Evolutionary conservation across 2,797 vertebrate genomes (phyloP).

Genomic region (Sylvia borin): DNA sequence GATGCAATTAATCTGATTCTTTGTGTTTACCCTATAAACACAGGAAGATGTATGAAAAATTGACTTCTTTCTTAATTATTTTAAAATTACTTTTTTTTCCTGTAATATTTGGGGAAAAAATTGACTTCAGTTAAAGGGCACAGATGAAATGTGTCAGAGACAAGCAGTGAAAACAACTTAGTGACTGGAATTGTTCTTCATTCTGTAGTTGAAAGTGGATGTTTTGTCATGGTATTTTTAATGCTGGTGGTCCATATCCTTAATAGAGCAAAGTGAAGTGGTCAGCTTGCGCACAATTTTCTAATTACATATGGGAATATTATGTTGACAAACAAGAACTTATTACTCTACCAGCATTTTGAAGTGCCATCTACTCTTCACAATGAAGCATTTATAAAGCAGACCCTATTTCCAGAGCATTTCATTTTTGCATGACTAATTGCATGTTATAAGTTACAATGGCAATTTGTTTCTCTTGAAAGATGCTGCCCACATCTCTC

Average conservation of each 20-base stretch:
- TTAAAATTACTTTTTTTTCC: not conserved
- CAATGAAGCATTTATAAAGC: slow-evolving; percentile 21
- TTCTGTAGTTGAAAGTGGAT: not conserved
- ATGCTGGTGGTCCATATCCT: slow-evolving; percentile 8
- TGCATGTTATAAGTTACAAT: not conserved
- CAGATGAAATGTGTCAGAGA: not conserved
- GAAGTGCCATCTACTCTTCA: slow-evolving; percentile 10
- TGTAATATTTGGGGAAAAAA: not conserved
- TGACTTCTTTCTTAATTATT: not conserved
- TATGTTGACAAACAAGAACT: slow-evolving; percentile 48
- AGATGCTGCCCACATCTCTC: not conserved
- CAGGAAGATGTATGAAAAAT: not conserved
- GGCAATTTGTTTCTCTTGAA: slow-evolving; percentile 18
- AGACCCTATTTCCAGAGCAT: not conserved
- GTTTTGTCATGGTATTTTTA: not conserved
- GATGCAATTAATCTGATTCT: not conserved
- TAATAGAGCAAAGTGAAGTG: slow-evolving; percentile 28
- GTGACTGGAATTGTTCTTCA: not conserved
- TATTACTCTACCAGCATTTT: slow-evolving; percentile 28
- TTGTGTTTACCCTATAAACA: not conserved
- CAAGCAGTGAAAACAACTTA: not conserved
- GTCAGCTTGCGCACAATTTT: slow-evolving; percentile 9
- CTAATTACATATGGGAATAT: slow-evolving; percentile 46
- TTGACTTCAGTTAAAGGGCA: not conserved
- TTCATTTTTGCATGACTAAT: slow-evolving; percentile 57